Conservation (phyloP, 2,797 vertebrate species). For the Siniperca scherzeri region DNA sequence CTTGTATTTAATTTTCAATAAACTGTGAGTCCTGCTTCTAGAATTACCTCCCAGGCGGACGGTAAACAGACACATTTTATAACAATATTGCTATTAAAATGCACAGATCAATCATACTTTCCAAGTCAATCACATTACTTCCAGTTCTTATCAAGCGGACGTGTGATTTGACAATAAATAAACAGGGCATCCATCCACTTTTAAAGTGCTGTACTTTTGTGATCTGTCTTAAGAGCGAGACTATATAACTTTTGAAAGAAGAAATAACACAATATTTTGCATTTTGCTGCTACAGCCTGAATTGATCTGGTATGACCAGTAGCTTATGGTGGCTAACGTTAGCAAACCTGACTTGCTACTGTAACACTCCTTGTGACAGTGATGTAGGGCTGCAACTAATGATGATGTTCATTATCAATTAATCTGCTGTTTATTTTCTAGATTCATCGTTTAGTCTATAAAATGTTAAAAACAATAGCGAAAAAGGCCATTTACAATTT, state of each 20-base stretch:
- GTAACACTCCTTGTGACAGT: neutral
- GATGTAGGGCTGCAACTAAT: neutral
- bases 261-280: neutral
- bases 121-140: neutral
- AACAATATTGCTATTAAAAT: slow-evolving; percentile 42
- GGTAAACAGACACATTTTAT: slow-evolving; percentile 23
- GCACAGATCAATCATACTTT: neutral
- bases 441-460: neutral
- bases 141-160: slow-evolving; percentile 12
- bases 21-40: neutral
- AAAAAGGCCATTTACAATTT: neutral
- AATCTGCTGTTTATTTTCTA: neutral
- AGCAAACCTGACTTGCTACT: too few relatives aligned
- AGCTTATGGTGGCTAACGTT: neutral
- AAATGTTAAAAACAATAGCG: neutral
- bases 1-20: neutral
- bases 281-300: neutral
- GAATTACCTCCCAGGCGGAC: neutral
- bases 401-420: neutral
- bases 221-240: slow-evolving; percentile 29
- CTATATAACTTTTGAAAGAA: neutral
- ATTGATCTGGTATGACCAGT: neutral
- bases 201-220: slow-evolving; percentile 73
- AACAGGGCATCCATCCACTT: slow-evolving; percentile 36
- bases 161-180: slow-evolving; percentile 64